Conservation (phyloP, 2,797 vertebrate genomes). For the Dendrocincla tyrannina region DNA sequence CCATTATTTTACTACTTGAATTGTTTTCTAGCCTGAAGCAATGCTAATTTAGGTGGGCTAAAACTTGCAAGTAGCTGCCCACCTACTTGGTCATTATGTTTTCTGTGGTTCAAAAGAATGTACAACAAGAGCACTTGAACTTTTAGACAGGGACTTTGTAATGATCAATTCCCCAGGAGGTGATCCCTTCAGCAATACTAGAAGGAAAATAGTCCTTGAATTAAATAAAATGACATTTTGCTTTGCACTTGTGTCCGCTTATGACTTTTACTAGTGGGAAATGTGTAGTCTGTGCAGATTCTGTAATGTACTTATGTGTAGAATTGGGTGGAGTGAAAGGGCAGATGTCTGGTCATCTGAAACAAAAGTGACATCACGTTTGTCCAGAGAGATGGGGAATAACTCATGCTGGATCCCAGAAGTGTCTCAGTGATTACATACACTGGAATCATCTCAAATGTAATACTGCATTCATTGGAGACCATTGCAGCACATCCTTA, state of each 20-base stretch:
- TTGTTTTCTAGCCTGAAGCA: slow-evolving; percentile 69
- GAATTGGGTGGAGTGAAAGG: neutral
- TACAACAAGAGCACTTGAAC: slow-evolving; percentile 76
- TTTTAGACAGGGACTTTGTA: slow-evolving; percentile 74
- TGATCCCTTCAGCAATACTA: slow-evolving; percentile 75
- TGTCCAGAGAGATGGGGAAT: neutral
- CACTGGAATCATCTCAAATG: neutral
- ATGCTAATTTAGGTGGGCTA: slow-evolving; percentile 61
- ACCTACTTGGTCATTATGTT: slow-evolving; percentile 71
- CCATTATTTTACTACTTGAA: slow-evolving; percentile 69
- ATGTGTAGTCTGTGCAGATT: neutral
- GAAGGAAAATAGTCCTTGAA: slow-evolving; percentile 71
- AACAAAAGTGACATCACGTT: neutral
- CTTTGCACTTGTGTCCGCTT: slow-evolving; percentile 57
- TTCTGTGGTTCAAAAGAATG: slow-evolving; percentile 75
- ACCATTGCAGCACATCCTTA: neutral
- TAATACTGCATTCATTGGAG: neutral
- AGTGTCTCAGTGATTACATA: neutral
- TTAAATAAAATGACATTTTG: slow-evolving; percentile 76
- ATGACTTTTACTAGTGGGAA: neutral
- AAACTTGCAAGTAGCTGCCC: slow-evolving; percentile 64
- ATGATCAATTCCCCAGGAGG: slow-evolving; percentile 68
- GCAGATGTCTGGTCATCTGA: neutral
- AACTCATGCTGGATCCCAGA: neutral
- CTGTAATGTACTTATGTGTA: neutral